Conservation (phyloP, 2,113 vertebrate species). For the Phaetusa simplex region DNA sequence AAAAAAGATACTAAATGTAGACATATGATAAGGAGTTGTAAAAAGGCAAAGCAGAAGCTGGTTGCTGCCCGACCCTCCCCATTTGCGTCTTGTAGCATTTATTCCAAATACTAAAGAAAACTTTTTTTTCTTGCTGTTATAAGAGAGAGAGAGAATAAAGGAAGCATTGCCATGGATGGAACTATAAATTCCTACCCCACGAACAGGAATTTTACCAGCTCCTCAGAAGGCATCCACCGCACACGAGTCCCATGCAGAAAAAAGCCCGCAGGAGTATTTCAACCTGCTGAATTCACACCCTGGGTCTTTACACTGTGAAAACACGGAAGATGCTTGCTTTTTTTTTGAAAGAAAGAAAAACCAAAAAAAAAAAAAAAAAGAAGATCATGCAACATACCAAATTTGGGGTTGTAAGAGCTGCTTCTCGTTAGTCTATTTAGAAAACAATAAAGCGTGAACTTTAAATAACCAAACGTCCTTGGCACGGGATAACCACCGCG, state of each 20-base stretch:
- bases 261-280: background rate
- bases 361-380: background rate
- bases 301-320: background rate
- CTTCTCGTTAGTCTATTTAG: background rate
- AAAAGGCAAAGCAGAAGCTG: background rate
- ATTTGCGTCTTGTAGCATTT: background rate
- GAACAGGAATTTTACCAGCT: background rate
- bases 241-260: fast-evolving
- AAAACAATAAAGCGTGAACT: background rate
- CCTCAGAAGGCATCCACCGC: fast-evolving
- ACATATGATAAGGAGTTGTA: background rate
- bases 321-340: background rate
- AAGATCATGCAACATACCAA: fast-evolving
- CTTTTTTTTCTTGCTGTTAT: background rate
- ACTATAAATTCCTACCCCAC: background rate
- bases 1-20: background rate
- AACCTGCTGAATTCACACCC: background rate
- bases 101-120: background rate
- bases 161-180: background rate
- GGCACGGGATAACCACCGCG: background rate
- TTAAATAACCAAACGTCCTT: background rate
- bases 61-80: background rate
- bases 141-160: background rate
- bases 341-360: background rate
- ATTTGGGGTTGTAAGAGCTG: background rate